Evolutionary conservation across 1,140 invertebrate genomes (phyloP), one percentile per base, ranked within the genome.

Genomic region (Achatina immaculata): DNA sequence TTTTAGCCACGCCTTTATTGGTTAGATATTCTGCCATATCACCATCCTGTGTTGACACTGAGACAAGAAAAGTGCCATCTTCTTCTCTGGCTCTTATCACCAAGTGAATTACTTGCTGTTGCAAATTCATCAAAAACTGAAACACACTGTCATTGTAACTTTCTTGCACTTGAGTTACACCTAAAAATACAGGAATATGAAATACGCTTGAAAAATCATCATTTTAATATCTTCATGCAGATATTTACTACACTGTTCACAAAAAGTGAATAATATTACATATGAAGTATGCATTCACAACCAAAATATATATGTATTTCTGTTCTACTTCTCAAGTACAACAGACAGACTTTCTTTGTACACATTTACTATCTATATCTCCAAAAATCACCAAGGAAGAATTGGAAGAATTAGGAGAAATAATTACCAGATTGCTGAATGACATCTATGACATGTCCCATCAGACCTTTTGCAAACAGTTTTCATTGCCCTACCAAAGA

Each of bases 21-120:
- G 62, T 38, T 19, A 76, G 55, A 76, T 76, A 48, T 40, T 34
- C 74, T 55, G 48, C 55, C 19, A 76, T 38, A 76, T 58, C 51
- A 76, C 24, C n/a, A 24, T 34, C 48, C 40, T 36, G 48, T 31
- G 38, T 19, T 31, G 38, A 55, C 19, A 76, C 0, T 7, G 55
- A 76, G n/a, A 76, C 74, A 36, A 4, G 74, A 38, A 58, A 76
- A 21, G 24, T n/a, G 21, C 31, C 62, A 19, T 73, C 43, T 36
- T n/a, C 34, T 31, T 73, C 71, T 48, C 34, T 62, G 19, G 19
- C 45, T 45, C 34, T 1, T 28, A 73, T 51, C 16, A 51, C 43
- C 71, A 73, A 21, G 31, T 28, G 28, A 43, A 45, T 1, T 21
- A 4, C 24, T 19, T 48, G 24, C 24, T 24, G 24, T 0, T 31